Evolutionary conservation across 2,797 vertebrate genomes (phyloP), one percentile per base, ranked within the genome.

Genomic region (Typhlichthys eigenmanni): DNA sequence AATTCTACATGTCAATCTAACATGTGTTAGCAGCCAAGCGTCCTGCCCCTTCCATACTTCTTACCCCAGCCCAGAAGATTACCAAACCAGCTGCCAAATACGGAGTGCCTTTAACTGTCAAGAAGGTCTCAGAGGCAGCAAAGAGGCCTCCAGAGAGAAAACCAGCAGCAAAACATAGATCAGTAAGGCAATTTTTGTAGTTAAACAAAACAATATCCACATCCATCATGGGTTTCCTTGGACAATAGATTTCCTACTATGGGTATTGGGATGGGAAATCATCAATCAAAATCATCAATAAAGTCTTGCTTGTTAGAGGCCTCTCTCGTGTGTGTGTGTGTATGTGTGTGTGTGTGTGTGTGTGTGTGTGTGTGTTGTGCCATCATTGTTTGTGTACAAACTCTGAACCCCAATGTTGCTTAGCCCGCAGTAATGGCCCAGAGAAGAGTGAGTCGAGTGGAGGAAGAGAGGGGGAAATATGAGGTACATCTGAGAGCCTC

Each of bases 61-160:
- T 87, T 65, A 62, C 83, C 64, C 86, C 94, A 81, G 86, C 94
- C 72, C 95, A 94, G 87, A 98, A 96, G 91, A 96, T 99, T 78
- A 98, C 96, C 71, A 98, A 95, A 90, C 96, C 98, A 92, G 95
- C 97, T 80, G 92, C 93, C 88, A 99, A 99, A 90, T 98, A 98
- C 0, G 95, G 97, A 93, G 95, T 99, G 93, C 95, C 96, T 95
- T 96, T 98, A 93, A 88, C 82, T 9, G 87, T 76, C 60, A 95
- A 85, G 84, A 98, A 94, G 84, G 80, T 90, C 51, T 87, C 80
- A 17, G 92, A 94, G 51, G 83, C 74, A 60, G 65, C 84, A 81
- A 96, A 91, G 88, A 97, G 93, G 69, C 75, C 85, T 19, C 87
- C 78, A 13, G 95, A 95, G 67, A 93, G 87, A 82, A 96, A 94